These are phyloP conservation scores for Baronia brevicornis DNA, from an alignment of 2,888 invertebrate species.

Conservation along the genomic window DNA sequence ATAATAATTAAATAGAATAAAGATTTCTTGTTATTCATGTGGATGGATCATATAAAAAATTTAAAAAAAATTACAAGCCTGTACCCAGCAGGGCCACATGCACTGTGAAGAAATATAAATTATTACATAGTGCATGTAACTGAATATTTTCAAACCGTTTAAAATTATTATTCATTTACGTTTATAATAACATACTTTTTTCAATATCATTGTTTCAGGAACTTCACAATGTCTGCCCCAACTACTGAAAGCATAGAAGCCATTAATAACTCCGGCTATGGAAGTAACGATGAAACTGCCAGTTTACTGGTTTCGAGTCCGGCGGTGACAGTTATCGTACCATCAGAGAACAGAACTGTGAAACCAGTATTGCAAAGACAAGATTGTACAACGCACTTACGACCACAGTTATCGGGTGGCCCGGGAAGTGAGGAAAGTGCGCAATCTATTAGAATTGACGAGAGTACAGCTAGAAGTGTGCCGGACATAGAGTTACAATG, in stretches of 20 bases:
- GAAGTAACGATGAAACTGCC: constrained; percentile 88
- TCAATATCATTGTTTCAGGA: constrained; percentile 57
- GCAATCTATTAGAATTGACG: constrained; percentile 78
- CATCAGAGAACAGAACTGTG: constrained; percentile 67
- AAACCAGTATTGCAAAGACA: constrained; percentile 91
- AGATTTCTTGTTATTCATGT: too few relatives aligned
- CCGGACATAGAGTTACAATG: constrained; percentile 89
- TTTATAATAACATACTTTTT: too few relatives aligned
- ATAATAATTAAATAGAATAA: too few relatives aligned
- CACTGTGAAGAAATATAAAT: too few relatives aligned
- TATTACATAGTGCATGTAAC: too few relatives aligned
- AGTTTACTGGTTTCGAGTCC: constrained; percentile 83
- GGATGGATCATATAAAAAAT: too few relatives aligned
- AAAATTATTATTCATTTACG: too few relatives aligned
- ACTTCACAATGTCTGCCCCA: constrained; percentile 56
- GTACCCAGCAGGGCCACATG: too few relatives aligned
- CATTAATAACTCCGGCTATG: constrained; percentile 78
- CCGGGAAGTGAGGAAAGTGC: constrained; percentile 86
- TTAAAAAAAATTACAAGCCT: too few relatives aligned
- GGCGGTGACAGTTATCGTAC: constrained; percentile 68
- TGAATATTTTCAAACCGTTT: too few relatives aligned
- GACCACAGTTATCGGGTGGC: constrained; percentile 81
- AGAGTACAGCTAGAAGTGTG: constrained; percentile 83
- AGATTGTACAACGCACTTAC: constrained; percentile 87
- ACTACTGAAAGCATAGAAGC: constrained; percentile 74